A percentile compares a stretch with the other conserved stretches of the same genome.
Evolutionary conservation across 2,888 invertebrate genomes (phyloP).

Genomic region (Hartigia nigra): DNA sequence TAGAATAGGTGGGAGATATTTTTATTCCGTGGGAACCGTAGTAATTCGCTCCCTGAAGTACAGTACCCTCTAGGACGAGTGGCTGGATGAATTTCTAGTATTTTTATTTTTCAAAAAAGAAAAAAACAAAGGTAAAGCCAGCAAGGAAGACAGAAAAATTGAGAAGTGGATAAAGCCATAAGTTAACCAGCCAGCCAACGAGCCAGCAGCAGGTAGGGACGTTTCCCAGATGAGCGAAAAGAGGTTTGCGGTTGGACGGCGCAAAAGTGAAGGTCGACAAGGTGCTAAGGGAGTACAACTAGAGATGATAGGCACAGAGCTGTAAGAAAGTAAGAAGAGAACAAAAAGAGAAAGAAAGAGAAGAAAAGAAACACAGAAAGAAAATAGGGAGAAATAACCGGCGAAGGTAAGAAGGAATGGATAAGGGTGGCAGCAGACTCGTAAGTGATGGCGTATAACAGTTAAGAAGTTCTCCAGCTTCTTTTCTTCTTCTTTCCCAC

Average conservation of each 20-base stretch:
- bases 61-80: neutral
- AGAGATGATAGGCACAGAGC: neutral
- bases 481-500: neutral
- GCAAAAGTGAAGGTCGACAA: neutral
- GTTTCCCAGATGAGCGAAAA: neutral
- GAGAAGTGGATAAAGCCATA: neutral
- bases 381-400: conserved; percentile 1
- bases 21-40: neutral
- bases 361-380: neutral
- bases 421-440: conserved; percentile 5
- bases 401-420: conserved; percentile 24
- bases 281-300: neutral
- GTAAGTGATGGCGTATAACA: conserved; percentile 9
- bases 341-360: neutral
- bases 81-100: neutral
- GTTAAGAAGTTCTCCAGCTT: conserved; percentile 27
- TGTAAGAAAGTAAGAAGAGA: neutral
- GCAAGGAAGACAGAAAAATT: neutral
- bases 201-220: neutral
- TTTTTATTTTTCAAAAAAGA: neutral
- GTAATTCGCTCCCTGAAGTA: neutral
- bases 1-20: neutral
- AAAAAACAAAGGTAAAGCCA: too few relatives aligned
- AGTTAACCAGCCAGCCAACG: neutral
- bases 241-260: neutral